Evolutionary conservation across 2,113 vertebrate genomes (phyloP), one percentile per base, ranked within the genome.

Genomic region (Stigmatopora nigra): DNA sequence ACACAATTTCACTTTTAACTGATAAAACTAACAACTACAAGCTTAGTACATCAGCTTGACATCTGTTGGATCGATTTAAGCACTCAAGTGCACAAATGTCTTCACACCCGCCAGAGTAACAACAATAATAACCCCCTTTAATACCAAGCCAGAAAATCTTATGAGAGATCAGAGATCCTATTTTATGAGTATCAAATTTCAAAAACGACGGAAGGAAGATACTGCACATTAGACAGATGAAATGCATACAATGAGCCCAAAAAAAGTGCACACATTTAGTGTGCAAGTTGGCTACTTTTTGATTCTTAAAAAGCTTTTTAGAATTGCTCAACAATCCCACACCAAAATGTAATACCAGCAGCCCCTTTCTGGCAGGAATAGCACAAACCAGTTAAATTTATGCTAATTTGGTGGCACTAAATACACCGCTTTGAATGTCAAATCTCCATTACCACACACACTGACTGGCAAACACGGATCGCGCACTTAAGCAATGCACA

Each of bases 381-480:
- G 80, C 76, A 64, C 79, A 31, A 80, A 77, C 78, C 84, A 79
- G 84, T 82, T 89, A 87, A 85, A 89, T 75, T 31, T 87, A 88
- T 86, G 84, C 77, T 87, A 88, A 90, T 88, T 83, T 84, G 73
- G 71, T 75, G 77, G 70, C 82, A 83, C 87, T 85, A 86, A 85
- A 81, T 80, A 87, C 68, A 81, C 84, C 79, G 84, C 79, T 86
- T 88, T 86, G 84, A 89, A 89, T 87, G 83, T 86, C 86, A 88
- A 79, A 79, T 80, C 78, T 84, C 77, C 82, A 86, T 85, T 85
- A 86, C 73, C 71, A 82, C 71, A 55, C 56, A 73, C 46, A 65
- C 45, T 63, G 25, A 70, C 53, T 68, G 36, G 70, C 10, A 65
- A 47, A 60, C 38, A 58, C 16, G 45, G 11, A 22, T 25, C 35